phyloP scores from a whole-genome alignment of 1,140 invertebrate species.

The Magallana ariakensis region DNA sequence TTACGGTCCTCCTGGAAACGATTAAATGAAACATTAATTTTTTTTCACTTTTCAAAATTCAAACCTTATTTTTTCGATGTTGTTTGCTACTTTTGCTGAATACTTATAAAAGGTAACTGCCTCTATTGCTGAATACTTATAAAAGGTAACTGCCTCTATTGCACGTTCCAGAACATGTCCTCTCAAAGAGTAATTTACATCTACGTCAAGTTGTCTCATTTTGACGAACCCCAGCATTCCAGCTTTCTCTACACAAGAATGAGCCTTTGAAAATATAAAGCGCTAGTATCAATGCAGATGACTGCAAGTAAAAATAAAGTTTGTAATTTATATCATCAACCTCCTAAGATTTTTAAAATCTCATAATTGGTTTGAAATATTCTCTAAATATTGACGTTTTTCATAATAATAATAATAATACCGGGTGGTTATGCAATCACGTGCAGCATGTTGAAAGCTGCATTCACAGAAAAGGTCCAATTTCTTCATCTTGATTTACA shows the following conservation, averaged over 20 bases:
- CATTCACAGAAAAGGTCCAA: too few species aligned
- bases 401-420: too few species aligned
- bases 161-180: constrained; percentile 92
- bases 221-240: constrained; percentile 99
- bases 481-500: too few species aligned
- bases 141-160: constrained; percentile 81
- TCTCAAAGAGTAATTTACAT: constrained; percentile 93
- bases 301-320: not conserved
- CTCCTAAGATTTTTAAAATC: too few species aligned
- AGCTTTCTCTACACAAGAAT: constrained; percentile 99
- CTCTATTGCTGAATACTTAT: too few species aligned
- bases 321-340: not conserved
- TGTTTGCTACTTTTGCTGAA: too few species aligned
- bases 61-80: too few species aligned
- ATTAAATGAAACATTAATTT: not conserved
- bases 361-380: too few species aligned
- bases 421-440: too few species aligned
- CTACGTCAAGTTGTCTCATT: constrained; percentile 96
- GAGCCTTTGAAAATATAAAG: constrained; percentile 86
- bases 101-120: too few species aligned
- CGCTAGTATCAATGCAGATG: not conserved
- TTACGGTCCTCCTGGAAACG: constrained; percentile 67
- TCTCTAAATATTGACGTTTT: too few species aligned
- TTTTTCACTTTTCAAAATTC: not conserved
- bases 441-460: too few species aligned